Percentiles rank a stretch among this genome's conserved stretches.
Evolutionary conservation across 2,888 invertebrate species (phyloP).

Genomic region (Eucera pruinosa): DNA sequence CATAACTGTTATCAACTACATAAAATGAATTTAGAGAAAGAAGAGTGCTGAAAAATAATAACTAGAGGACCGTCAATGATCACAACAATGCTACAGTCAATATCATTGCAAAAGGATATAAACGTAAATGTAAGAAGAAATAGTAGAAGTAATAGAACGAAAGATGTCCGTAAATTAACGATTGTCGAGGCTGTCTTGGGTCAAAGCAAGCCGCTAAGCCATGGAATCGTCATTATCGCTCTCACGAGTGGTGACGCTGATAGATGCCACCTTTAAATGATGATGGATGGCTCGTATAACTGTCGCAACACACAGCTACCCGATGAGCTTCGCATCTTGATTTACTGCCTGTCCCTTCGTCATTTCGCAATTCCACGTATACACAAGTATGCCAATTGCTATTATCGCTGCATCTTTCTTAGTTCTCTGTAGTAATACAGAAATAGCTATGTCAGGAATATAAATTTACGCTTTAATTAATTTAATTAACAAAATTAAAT

Average conservation of each 20-base stretch:
- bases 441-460: background rate
- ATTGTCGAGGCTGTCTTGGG: constrained; percentile 67
- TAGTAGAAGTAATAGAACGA: constrained; percentile 38
- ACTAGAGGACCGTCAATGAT: too few relatives aligned
- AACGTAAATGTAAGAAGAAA: constrained; percentile 11
- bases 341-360: constrained; percentile 76
- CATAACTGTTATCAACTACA: too few relatives aligned
- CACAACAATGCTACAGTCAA: too few relatives aligned
- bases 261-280: constrained; percentile 79
- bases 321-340: constrained; percentile 81
- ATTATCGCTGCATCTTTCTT: constrained; percentile 62
- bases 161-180: constrained; percentile 71
- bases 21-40: too few relatives aligned
- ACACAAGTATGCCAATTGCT: constrained; percentile 55
- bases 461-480: background rate
- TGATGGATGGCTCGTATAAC: constrained; percentile 82
- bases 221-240: constrained; percentile 76
- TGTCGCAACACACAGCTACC: constrained; percentile 80
- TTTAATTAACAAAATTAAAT: constrained; percentile 4
- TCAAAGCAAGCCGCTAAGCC: constrained; percentile 75
- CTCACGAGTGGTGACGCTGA: constrained; percentile 77
- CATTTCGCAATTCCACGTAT: constrained; percentile 71
- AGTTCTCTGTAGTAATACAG: constrained; percentile 20
- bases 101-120: constrained; percentile 51
- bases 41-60: too few relatives aligned